Evolutionary conservation across 2,113 vertebrate genomes (phyloP).

Genomic region (Gymnobelideus leadbeateri): DNA sequence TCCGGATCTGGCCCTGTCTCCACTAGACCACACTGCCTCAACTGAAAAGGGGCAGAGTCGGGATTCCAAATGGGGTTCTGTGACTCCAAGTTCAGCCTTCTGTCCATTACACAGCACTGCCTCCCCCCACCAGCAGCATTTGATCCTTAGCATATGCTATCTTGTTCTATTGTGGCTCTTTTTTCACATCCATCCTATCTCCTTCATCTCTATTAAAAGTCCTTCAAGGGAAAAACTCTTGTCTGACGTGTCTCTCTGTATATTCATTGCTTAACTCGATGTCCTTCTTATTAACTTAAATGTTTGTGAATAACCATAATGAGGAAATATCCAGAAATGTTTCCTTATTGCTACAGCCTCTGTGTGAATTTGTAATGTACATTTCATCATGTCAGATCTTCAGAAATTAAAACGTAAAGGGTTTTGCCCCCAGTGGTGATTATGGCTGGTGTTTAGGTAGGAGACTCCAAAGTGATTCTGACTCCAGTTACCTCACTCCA

Average conservation of each 20-base stretch:
- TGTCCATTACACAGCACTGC: background rate
- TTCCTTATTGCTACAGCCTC: background rate
- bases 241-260: background rate
- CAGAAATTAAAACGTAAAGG: background rate
- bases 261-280: background rate
- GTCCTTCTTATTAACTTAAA: background rate
- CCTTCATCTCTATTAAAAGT: background rate
- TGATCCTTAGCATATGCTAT: background rate
- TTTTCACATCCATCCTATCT: background rate
- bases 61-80: background rate
- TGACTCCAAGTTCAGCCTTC: background rate
- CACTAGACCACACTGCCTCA: background rate
- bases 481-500: background rate
- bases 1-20: background rate
- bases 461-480: background rate
- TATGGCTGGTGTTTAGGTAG: background rate
- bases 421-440: background rate
- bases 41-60: background rate
- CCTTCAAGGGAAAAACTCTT: background rate
- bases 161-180: background rate
- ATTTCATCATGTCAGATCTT: slow-evolving; percentile 17
- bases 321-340: background rate
- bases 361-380: background rate
- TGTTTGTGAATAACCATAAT: background rate
- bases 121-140: background rate